Conservation (phyloP, 1,140 invertebrate genomes). For the Drosophila asahinai region DNA sequence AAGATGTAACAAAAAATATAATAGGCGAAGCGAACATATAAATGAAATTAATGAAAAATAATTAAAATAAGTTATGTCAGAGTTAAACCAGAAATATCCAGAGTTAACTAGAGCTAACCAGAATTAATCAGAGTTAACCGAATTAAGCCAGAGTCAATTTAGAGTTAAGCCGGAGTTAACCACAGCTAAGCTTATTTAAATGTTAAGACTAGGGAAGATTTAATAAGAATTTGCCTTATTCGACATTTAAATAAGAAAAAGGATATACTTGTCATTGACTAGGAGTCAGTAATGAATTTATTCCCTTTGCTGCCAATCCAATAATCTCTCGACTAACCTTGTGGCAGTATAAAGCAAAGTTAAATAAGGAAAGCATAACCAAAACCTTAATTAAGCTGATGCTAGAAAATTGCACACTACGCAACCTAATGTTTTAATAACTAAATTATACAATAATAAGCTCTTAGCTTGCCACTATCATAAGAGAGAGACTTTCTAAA, state of each 20-base stretch:
- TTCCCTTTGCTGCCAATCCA: too few species aligned
- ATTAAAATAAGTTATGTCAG: background rate
- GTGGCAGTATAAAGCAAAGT: background rate
- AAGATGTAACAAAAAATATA: background rate
- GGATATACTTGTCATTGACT: background rate
- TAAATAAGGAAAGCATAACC: constrained; percentile 9
- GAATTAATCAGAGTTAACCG: too few species aligned
- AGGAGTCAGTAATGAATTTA: too few species aligned
- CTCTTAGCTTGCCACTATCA: background rate
- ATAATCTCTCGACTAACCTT: background rate
- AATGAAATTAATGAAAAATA: background rate
- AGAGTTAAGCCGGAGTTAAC: background rate
- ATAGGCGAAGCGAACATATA: too few species aligned
- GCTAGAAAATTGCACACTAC: background rate
- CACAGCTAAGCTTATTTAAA: too few species aligned
- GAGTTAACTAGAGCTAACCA: too few species aligned
- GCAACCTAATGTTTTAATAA: constrained; percentile 10
- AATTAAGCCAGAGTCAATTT: background rate
- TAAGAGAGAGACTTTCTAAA: constrained; percentile 9
- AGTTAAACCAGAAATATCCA: background rate
- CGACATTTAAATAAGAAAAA: too few species aligned
- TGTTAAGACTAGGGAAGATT: too few species aligned
- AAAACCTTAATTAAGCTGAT: constrained; percentile 11
- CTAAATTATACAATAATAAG: constrained; percentile 12
- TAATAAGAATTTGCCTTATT: too few species aligned